Evolutionary conservation across 2,888 invertebrate species (phyloP).

Genomic region (Andrena fulva): DNA sequence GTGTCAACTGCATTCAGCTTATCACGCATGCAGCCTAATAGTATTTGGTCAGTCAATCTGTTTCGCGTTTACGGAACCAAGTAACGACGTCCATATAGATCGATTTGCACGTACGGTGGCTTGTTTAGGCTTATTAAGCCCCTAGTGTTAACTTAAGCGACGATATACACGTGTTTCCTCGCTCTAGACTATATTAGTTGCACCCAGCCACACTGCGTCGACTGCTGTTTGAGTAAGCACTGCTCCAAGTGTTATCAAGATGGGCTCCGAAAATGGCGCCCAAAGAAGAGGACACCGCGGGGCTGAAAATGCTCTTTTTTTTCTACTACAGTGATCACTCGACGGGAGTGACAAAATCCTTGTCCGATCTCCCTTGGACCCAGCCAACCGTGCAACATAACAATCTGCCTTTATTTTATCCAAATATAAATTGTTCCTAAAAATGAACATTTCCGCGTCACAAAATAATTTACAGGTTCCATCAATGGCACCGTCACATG

Average conservation of each 20-base stretch:
- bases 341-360: too few relatives aligned
- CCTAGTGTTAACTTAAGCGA: conserved; percentile 57
- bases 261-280: not conserved
- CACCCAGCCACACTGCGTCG: conserved; percentile 7
- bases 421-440: too few relatives aligned
- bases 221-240: conserved; percentile 16
- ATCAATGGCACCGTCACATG: too few relatives aligned
- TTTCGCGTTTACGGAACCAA: conserved; percentile 27
- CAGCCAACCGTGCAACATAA: too few relatives aligned
- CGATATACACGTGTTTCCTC: conserved; percentile 51
- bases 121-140: conserved; percentile 62
- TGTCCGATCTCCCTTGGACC: too few relatives aligned
- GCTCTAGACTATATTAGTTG: conserved; percentile 31
- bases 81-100: conserved; percentile 45
- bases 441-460: too few relatives aligned
- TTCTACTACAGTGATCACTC: too few relatives aligned
- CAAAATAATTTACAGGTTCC: too few relatives aligned
- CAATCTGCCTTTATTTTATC: too few relatives aligned
- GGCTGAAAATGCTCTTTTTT: too few relatives aligned
- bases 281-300: too few relatives aligned
- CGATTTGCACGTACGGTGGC: conserved; percentile 31
- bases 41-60: conserved; percentile 44
- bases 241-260: conserved; percentile 20
- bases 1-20: not conserved
- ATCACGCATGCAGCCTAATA: conserved; percentile 18